phyloP scores from a whole-genome alignment of 2,888 invertebrate species.

The Labia minor region DNA sequence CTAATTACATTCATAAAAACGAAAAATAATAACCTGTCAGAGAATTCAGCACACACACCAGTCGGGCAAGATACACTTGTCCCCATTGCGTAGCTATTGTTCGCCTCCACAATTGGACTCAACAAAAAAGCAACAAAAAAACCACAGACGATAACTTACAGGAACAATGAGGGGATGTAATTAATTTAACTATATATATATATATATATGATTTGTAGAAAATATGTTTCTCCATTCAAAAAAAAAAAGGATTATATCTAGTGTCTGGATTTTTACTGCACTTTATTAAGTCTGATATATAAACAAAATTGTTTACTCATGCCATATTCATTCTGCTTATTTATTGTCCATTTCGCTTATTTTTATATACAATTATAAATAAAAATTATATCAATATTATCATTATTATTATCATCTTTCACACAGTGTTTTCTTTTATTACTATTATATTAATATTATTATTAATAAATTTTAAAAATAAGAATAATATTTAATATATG shows the following conservation, averaged over 20 bases:
- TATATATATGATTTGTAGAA: neutral
- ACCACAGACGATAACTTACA: neutral
- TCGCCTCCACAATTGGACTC: neutral
- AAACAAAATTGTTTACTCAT: too few relatives aligned
- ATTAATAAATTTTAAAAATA: too few relatives aligned
- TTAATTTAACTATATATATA: slow-evolving; percentile 1
- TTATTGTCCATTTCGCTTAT: too few relatives aligned
- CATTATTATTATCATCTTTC: too few relatives aligned
- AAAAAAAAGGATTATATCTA: neutral
- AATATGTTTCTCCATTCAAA: neutral
- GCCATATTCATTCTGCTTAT: too few relatives aligned
- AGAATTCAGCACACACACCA: neutral
- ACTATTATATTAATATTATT: too few relatives aligned
- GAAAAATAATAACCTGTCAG: slow-evolving; percentile 2
- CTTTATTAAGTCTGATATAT: too few relatives aligned
- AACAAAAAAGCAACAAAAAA: neutral
- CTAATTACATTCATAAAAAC: slow-evolving; percentile 13
- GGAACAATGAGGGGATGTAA: slow-evolving; percentile 8
- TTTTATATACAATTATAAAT: too few relatives aligned
- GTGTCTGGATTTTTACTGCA: too few relatives aligned
- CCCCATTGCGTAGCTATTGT: neutral
- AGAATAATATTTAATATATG: too few relatives aligned
- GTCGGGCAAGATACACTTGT: neutral
- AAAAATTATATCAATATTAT: too few relatives aligned
- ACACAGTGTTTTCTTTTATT: too few relatives aligned